phyloP scores from a whole-genome alignment of 2,888 invertebrate species.

The Cantharis rustica region DNA sequence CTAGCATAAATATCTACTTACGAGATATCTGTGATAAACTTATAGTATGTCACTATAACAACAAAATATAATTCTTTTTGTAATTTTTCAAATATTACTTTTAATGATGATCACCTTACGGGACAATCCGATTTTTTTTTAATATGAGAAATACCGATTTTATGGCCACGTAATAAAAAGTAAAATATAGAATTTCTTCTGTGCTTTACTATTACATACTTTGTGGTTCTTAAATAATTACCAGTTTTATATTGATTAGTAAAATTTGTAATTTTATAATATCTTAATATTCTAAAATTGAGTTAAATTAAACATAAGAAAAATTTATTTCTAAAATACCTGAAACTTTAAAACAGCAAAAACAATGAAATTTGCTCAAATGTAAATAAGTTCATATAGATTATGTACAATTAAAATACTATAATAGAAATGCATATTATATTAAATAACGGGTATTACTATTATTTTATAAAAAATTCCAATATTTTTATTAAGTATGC shows the following conservation, averaged over 20 bases:
- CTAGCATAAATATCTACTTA: conserved; percentile 3
- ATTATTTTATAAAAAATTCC: too few species aligned
- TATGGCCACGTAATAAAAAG: not conserved
- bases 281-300: not conserved
- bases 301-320: not conserved
- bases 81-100: not conserved
- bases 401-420: not conserved
- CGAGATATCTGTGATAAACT: conserved; percentile 25
- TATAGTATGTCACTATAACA: conserved; percentile 19
- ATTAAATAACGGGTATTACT: not conserved
- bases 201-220: not conserved
- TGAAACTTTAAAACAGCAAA: not conserved
- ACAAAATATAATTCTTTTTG: conserved; percentile 2
- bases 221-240: not conserved
- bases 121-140: not conserved
- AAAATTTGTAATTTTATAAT: not conserved
- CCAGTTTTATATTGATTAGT: not conserved
- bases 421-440: not conserved
- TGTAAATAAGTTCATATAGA: not conserved
- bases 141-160: not conserved
- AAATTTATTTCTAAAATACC: not conserved
- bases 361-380: not conserved
- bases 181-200: not conserved
- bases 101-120: not conserved
- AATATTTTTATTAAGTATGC: not conserved